Evolutionary conservation across 2,888 invertebrate genomes (phyloP), one percentile per base, ranked within the genome.

Genomic region (Bhutanitis thaidina): DNA sequence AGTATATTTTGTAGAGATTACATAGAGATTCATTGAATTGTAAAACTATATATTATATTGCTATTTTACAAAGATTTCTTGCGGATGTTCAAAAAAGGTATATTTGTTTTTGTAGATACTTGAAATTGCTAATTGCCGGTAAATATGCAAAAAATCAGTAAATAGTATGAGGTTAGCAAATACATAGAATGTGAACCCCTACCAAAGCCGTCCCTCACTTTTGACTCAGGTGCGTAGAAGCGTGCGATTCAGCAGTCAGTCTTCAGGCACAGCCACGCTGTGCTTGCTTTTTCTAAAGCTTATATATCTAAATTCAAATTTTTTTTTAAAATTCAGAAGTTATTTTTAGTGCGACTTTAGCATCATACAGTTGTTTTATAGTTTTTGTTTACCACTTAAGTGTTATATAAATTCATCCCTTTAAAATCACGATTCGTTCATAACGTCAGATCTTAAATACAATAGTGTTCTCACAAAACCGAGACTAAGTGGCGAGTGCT

Each of bases 221-320:
- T 27, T 41, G 41, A 14, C 20, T n/a, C 15, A 10, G 5, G 45
- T 29, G 39, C 40, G 49, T 47, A 37, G 45, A 14, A 38, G 30
- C 36, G 36, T 29, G 35, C 25, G 36, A 51, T 47, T 52, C 38
- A 34, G 12, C 52, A 49, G 38, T 46, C 65, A 65, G 67, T 66
- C 66, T 62, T 66, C 60, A 57, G 51, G 54, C 60, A 55, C 53
- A 46, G 52, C 52, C 54, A 38, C 47, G 39, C 53, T 55, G 63
- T 56, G 56, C 58, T 57, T 48, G 53, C 46, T 48, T 51, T 55
- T 27, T 27, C 8, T 55, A 57, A 14, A 41, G 9, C 5, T n/a
- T 37, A 37, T 37, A 27, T 37, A 27, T 13, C 20, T 3, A n/a
- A 27, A 13, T 25, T 4, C 3, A 20, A 25, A 13, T 1, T 39